Base-by-base conservation (phyloP, 2,888 invertebrate species). In the Blastobasis adustella region DNA sequence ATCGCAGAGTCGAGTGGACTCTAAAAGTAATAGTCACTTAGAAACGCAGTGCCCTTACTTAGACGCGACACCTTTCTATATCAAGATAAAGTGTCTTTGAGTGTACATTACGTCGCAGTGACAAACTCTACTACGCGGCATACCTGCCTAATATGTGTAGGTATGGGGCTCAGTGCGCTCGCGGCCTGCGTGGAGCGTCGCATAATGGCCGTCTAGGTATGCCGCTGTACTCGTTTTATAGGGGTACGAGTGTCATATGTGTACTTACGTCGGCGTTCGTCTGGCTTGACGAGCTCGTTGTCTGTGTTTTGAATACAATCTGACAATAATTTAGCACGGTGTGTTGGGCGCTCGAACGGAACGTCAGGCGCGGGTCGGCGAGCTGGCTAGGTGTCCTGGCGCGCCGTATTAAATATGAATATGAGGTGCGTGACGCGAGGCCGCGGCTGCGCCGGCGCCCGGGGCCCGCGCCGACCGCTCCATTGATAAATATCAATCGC, bases 401-500 rank as follows among this genome's bases (percentile, higher is more conserved):
- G 23, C 23, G 23, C 23, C 23, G 23, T 23, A 23, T 23, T 23
- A 23, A 23, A 23, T 23, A 23, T 23, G 23, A 23, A 23, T 23
- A 23, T 70, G 61, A 72, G 65, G 67, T 73, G 77, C 77, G 78
- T 77, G 77, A 77, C 68, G 66, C 69, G 62, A 66, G 63, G 63
- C 58, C 62, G 57, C 56, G 58, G 44, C 52, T 58, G 50, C 59
- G 51, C 57, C 56, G 39, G 51, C 55, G 58, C 63, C 61, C 63
- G 59, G 65, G 64, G 66, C 57, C 66, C 55, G 54, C 54, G 54
- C 61, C 63, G 59, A 61, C 69, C 66, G 59, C 63, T 59, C 62
- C 62, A 59, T 62, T 65, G 74, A 79, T 81, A 76, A 76, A 78
- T 79, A 78, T 73, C 75, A 73, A 74, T 75, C 67, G 68, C 65